Conservation (phyloP, 2,888 invertebrate species). For the Lomographa bimaculata region DNA sequence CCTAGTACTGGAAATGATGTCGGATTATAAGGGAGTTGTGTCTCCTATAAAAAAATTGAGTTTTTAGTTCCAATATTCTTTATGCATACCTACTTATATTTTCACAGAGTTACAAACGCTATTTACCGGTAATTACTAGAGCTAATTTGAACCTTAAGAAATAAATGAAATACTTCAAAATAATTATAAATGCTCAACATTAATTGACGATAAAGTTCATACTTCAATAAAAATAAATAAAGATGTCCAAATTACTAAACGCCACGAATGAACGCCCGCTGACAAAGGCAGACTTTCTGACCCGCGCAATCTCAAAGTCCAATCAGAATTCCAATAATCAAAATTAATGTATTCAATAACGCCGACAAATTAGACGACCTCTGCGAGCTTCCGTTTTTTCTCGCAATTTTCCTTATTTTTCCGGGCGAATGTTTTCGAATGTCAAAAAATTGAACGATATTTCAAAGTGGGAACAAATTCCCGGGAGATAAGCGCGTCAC, state of each 20-base stretch:
- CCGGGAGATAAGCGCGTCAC: slow-evolving; percentile 55
- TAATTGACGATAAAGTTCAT: no score
- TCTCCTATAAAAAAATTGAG: no score
- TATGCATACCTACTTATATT: no score
- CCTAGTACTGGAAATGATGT: no score
- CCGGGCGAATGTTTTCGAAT: slow-evolving; percentile 52
- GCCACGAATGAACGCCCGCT: slow-evolving; percentile 14
- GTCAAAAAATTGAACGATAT: slow-evolving; percentile 67
- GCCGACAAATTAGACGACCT: slow-evolving; percentile 35
- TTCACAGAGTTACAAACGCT: no score
- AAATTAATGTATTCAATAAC: slow-evolving; percentile 39
- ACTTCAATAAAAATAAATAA: slow-evolving; percentile 2
- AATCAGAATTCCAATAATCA: slow-evolving; percentile 36
- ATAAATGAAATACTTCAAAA: no score
- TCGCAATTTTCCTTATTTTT: slow-evolving; percentile 41
- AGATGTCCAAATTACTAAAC: slow-evolving; percentile 7
- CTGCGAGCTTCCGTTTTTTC: slow-evolving; percentile 28
- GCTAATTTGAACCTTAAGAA: no score
- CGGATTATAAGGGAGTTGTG: no score
- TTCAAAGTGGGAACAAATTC: slow-evolving; percentile 67
- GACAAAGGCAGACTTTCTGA: slow-evolving; percentile 18
- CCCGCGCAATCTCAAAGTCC: slow-evolving; percentile 28
- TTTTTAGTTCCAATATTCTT: no score
- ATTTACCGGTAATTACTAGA: no score
- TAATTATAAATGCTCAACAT: no score